A percentile compares a stretch with the other conserved stretches of the same genome.
Conservation (phyloP, 1,140 invertebrate genomes). For the Achroia grisella region DNA sequence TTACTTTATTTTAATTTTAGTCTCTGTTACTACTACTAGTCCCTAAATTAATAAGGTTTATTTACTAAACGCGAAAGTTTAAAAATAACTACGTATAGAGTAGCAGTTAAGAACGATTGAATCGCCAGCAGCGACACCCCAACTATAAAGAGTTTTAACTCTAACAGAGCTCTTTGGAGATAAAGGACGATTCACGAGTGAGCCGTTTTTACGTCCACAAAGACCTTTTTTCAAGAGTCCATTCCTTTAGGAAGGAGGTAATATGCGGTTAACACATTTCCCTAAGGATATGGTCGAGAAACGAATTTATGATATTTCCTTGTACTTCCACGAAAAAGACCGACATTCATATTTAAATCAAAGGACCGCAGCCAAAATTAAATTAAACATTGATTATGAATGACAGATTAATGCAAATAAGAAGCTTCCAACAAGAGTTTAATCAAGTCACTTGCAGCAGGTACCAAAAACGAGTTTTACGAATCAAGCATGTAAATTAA, state of each 20-base stretch:
- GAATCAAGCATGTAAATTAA: too few relatives aligned
- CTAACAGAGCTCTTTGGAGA: conserved; percentile 16
- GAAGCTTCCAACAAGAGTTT: neutral
- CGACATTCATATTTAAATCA: conserved; percentile 3
- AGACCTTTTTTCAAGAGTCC: conserved; percentile 19
- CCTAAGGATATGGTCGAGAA: conserved; percentile 16
- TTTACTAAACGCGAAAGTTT: too few relatives aligned
- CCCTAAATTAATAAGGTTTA: too few relatives aligned
- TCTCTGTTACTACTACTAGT: too few relatives aligned
- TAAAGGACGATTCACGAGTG: conserved; percentile 19
- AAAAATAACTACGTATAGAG: too few relatives aligned
- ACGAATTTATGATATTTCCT: conserved; percentile 16
- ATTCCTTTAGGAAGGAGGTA: conserved; percentile 18
- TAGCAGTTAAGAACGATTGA: too few relatives aligned
- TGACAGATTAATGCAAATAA: neutral
- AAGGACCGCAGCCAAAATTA: neutral
- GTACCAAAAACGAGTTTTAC: too few relatives aligned
- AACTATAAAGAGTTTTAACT: conserved; percentile 9
- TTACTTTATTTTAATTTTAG: too few relatives aligned
- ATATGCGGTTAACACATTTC: conserved; percentile 23
- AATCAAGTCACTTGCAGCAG: too few relatives aligned
- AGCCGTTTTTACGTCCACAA: conserved; percentile 18
- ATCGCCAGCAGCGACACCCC: too few relatives aligned
- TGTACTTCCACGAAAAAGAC: neutral
- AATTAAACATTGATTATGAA: conserved; percentile 3